phyloP scores from a whole-genome alignment of 2,113 vertebrate species.

The Carassius carassius region DNA sequence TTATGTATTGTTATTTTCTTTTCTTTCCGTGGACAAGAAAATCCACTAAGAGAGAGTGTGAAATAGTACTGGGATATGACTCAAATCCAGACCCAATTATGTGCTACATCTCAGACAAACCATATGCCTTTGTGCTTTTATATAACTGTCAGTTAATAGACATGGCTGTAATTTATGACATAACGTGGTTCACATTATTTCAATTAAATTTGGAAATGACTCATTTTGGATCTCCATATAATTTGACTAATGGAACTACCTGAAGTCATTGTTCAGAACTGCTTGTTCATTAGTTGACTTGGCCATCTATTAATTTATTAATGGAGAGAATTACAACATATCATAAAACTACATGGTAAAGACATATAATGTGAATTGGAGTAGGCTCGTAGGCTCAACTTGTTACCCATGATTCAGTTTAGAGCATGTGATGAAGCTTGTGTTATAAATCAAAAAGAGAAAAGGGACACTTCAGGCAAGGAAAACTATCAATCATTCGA shows the following conservation, averaged over 20 bases:
- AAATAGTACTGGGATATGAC: background rate
- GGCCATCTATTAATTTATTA: conserved; percentile 2
- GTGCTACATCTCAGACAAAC: background rate
- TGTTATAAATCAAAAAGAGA: conserved; percentile 31
- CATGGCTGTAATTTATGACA: background rate
- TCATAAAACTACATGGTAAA: conserved; percentile 15
- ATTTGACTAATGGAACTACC: conserved; percentile 46
- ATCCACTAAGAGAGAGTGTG: background rate
- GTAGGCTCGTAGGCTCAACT: conserved; percentile 13
- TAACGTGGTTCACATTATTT: background rate
- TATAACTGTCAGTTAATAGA: background rate
- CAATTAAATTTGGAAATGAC: conserved; percentile 55
- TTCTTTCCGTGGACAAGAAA: background rate
- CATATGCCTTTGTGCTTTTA: background rate
- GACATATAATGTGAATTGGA: conserved; percentile 40
- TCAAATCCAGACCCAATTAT: background rate
- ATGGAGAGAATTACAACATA: conserved; percentile 29
- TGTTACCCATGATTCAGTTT: conserved; percentile 43
- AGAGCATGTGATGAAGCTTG: background rate
- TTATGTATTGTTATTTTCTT: background rate
- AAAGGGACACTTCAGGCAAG: background rate
- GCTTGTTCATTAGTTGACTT: conserved; percentile 18
- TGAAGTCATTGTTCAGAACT: conserved; percentile 47
- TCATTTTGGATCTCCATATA: conserved; percentile 26
- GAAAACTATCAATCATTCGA: too few species aligned